These are phyloP conservation scores for Gnathonemus longibarbis DNA, from an alignment of 2,113 vertebrate genomes.

Conservation along the genomic window DNA sequence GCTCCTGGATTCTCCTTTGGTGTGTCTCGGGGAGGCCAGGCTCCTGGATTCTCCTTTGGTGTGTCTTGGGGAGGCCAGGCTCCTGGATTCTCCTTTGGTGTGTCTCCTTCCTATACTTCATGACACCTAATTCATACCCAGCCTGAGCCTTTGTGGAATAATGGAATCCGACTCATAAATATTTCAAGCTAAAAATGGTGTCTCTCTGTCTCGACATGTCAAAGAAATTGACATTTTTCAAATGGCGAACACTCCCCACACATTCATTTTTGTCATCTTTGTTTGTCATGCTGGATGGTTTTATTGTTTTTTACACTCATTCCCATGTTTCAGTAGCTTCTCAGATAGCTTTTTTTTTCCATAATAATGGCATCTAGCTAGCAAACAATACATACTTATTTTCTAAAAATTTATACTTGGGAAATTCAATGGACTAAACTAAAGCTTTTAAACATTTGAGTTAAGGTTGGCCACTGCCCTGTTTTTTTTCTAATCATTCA, in stretches of 20 bases:
- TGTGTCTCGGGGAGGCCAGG: not conserved
- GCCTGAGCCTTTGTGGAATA: conserved; percentile 4
- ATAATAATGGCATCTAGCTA: not conserved
- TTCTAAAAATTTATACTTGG: not conserved
- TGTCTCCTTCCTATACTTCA: not conserved
- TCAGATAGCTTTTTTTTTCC: not conserved
- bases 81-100: not conserved
- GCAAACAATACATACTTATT: not conserved
- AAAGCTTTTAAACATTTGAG: not conserved
- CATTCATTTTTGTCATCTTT: not conserved
- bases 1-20: not conserved
- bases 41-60: not conserved
- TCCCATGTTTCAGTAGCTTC: not conserved
- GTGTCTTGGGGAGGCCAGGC: not conserved
- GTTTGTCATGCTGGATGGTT: not conserved
- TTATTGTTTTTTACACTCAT: not conserved
- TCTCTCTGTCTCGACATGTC: not conserved
- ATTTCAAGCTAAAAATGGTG: conserved; percentile 14
- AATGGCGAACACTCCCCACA: not conserved
- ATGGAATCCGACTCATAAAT: conserved; percentile 23
- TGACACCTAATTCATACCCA: conserved; percentile 17
- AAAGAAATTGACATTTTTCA: conserved; percentile 3
- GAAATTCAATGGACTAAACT: not conserved
- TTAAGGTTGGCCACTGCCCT: not conserved
- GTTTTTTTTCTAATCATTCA: not conserved